Evolutionary conservation across 2,797 vertebrate species (phyloP).

Genomic region (Sebastolobus alascanus): DNA sequence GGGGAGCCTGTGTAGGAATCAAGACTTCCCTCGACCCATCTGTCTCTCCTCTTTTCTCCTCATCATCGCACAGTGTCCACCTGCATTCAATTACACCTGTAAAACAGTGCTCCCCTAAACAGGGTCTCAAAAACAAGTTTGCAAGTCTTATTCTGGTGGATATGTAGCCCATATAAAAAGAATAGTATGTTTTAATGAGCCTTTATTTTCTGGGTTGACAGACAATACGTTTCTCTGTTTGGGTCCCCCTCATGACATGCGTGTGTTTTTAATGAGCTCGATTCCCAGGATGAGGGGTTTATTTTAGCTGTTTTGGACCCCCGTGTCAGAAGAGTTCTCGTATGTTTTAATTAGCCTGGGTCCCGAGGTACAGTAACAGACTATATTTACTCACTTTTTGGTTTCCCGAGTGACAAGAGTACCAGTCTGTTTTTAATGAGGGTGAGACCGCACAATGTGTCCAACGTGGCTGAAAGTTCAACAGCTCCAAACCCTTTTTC

Average conservation of each 20-base stretch:
- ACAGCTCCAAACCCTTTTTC: conserved; percentile 15
- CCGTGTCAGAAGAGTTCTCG: conserved; percentile 27
- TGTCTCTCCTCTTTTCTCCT: background rate
- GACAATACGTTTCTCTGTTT: conserved; percentile 43
- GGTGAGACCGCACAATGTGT: conserved; percentile 32
- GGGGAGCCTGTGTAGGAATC: conserved; percentile 3
- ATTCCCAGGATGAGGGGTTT: conserved; percentile 29
- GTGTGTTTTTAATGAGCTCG: conserved; percentile 64
- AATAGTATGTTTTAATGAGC: conserved; percentile 66
- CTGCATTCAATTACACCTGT: conserved; percentile 29
- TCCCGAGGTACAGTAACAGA: conserved; percentile 30
- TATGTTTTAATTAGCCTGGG: conserved; percentile 65
- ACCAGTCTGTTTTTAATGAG: conserved; percentile 60
- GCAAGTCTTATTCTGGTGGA: background rate
- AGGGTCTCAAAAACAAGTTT: conserved; percentile 12
- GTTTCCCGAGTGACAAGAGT: conserved; percentile 42
- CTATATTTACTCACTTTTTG: conserved; percentile 53
- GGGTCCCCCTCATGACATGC: conserved; percentile 28
- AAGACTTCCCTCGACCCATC: background rate
- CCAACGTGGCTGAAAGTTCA: conserved; percentile 24
- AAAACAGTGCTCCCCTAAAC: conserved; percentile 17
- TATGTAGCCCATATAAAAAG: conserved; percentile 20
- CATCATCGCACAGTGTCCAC: conserved; percentile 1
- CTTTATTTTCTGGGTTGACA: conserved; percentile 43
- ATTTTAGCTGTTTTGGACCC: conserved; percentile 55